A percentile compares a stretch with the other conserved stretches of the same genome.
These are phyloP conservation scores for Drosophila robusta DNA, from an alignment of 2,888 invertebrate genomes.

Conservation along the genomic window DNA sequence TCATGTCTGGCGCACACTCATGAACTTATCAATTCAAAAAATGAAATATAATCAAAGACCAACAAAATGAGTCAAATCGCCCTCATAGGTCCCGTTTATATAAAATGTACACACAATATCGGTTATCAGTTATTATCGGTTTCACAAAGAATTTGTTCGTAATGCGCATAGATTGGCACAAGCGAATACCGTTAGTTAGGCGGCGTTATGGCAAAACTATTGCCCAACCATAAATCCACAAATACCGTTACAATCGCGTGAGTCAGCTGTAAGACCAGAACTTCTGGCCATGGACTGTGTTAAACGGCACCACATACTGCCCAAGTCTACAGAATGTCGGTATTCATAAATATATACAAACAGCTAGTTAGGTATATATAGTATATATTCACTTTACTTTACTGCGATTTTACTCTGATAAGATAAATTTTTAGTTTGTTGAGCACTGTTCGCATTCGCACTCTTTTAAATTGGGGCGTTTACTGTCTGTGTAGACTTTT, in stretches of 20 bases:
- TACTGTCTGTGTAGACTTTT: constrained; percentile 12
- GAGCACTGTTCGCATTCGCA: constrained; percentile 26
- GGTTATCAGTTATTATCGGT: constrained; percentile 65
- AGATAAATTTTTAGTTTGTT: constrained; percentile 50
- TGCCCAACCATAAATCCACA: constrained; percentile 18
- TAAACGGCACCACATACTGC: constrained; percentile 2
- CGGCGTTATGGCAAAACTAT: constrained; percentile 20
- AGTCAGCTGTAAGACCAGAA: constrained; percentile 47
- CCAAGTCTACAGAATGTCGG: constrained; percentile 5
- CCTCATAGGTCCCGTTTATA: constrained; percentile 17
- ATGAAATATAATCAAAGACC: constrained; percentile 31
- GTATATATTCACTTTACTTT: constrained; percentile 22
- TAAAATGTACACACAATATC: constrained; percentile 42
- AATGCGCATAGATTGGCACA: constrained; percentile 36
- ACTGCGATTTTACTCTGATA: constrained; percentile 56
- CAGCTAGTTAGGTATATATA: background rate
- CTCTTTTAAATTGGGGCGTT: constrained; percentile 21
- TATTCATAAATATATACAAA: background rate
- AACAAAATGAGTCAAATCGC: constrained; percentile 59
- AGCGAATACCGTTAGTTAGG: constrained; percentile 35
- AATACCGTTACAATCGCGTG: constrained; percentile 24
- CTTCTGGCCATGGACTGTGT: background rate
- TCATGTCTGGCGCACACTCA: constrained; percentile 46
- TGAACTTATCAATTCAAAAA: constrained; percentile 47
- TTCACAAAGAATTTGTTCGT: constrained; percentile 44